Evolutionary conservation across 2,797 vertebrate genomes (phyloP), one percentile per base, ranked within the genome.

Genomic region (Eidolon dupreanum): DNA sequence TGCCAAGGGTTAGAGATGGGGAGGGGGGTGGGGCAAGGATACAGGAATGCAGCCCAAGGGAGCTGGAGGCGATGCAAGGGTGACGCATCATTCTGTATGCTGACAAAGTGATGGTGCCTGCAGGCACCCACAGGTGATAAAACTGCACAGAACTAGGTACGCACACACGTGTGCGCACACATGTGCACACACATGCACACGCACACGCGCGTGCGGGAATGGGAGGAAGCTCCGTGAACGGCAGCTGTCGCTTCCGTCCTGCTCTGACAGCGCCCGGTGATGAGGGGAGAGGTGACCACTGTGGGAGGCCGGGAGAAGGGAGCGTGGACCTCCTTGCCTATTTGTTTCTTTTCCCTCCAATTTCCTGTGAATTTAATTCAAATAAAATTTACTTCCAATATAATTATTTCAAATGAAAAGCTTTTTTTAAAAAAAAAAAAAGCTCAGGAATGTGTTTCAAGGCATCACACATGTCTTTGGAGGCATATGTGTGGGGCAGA

Each of bases 201-300:
- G 10, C 26, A 6, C 0, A 16, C 53, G 59, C 61, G 61, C 31
- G 3, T 13, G 33, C 31, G 17, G 15, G 33, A 63, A 51, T 2
- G 0, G 6, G 9, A 36, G 5, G 2, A 49, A 49, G 74, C 59
- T 68, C 55, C 4, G 15, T 2, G 31, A 66, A 31, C 3, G 46
- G 13, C 0, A 6, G n/a, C 43, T 11, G 20, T 28, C 51, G 4
- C 17, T 0, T 26, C 16, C 0, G 16, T n/a, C 24, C 75, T 9
- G 31, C 33, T 63, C 11, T 38, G 51, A 19, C 0, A 5, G 41
- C 6, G 8, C 12, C 7, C 1, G 7, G 24, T 12, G 38, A 12
- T 41, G 16, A 31, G 1, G 0, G 0, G 7, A 28, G 51, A 26
- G 6, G 5, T 12, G 41, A 5, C 71, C 10, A 0, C 17, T 15